These are phyloP conservation scores for Hemicentrotus pulcherrimus DNA, from an alignment of 35 echinoderm and acorn worm species.

Conservation along the genomic window DNA sequence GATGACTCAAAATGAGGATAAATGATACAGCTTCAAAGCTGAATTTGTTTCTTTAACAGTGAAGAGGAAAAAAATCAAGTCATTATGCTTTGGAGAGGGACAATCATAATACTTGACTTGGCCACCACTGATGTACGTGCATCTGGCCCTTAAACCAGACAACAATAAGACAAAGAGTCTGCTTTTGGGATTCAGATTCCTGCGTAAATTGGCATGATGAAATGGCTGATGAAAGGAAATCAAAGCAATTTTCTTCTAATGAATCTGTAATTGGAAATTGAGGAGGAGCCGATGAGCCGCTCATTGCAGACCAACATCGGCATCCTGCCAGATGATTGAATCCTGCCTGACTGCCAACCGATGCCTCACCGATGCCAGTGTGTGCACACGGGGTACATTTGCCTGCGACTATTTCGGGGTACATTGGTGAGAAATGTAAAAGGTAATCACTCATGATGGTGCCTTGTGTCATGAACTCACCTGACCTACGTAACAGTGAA, in stretches of 20 bases:
- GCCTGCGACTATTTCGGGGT: not conserved
- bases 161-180: not conserved
- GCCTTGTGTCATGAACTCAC: not conserved
- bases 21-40: too few species aligned
- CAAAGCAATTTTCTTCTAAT: conserved; percentile 41
- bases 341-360: not conserved
- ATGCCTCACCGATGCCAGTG: not conserved
- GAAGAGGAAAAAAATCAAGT: too few species aligned
- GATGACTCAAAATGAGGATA: too few species aligned
- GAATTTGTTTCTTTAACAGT: too few species aligned
- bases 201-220: not conserved
- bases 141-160: not conserved
- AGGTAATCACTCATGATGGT: conserved; percentile 10
- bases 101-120: too few species aligned
- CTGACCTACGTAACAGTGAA: not conserved
- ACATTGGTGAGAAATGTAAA: not conserved
- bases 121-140: too few species aligned
- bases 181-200: not conserved
- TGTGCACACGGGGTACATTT: not conserved
- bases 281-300: conserved; percentile 7
- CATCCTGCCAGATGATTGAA: not conserved
- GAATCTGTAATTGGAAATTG: conserved; percentile 38
- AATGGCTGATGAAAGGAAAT: conserved; percentile 27
- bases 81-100: too few species aligned
- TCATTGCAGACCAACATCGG: not conserved